Conservation (phyloP, 2,888 invertebrate genomes). For the Yponomeuta cagnagella region DNA sequence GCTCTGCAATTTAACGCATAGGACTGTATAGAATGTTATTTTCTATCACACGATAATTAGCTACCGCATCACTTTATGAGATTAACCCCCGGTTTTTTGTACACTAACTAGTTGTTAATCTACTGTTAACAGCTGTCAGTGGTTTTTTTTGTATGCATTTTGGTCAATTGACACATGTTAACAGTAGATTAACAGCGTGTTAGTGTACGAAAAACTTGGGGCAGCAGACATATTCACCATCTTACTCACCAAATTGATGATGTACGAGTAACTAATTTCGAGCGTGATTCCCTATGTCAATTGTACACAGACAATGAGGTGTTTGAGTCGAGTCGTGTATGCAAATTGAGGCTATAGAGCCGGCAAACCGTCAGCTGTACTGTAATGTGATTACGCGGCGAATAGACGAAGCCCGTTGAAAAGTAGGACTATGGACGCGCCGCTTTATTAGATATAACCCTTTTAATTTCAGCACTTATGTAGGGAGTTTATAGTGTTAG, state of each 20-base stretch:
- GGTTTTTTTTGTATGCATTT: no score
- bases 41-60: no score
- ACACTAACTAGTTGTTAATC: no score
- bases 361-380: neutral
- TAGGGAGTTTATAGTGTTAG: neutral
- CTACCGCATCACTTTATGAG: no score
- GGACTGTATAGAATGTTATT: no score
- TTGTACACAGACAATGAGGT: neutral
- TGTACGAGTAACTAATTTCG: neutral
- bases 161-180: no score
- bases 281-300: neutral
- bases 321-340: neutral
- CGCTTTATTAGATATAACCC: neutral
- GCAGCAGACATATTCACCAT: no score
- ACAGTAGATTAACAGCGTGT: no score
- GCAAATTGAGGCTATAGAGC: neutral
- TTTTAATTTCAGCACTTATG: neutral
- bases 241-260: neutral
- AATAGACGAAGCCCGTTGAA: neutral
- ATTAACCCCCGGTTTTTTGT: no score
- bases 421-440: neutral
- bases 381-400: neutral
- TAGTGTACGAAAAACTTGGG: no score
- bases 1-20: no score
- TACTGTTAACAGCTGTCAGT: no score